phyloP scores from a whole-genome alignment of 2,113 vertebrate genomes.

The Corythaeola cristata region DNA sequence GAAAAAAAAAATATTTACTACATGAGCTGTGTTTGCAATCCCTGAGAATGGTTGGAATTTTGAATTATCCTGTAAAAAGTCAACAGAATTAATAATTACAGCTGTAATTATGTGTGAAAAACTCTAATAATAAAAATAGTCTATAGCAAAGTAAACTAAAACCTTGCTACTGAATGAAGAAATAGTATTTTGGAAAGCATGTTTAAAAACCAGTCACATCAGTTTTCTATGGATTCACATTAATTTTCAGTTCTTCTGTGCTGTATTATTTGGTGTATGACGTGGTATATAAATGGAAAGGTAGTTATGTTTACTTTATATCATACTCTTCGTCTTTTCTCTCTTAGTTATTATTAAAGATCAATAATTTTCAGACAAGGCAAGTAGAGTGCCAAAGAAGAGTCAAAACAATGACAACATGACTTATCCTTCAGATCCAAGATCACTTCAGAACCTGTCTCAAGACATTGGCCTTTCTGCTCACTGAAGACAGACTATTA shows the following conservation, averaged over 20 bases:
- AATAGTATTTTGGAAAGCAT: background rate
- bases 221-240: background rate
- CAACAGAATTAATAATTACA: slow-evolving; percentile 66
- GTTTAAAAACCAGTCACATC: background rate
- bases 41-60: slow-evolving; percentile 31
- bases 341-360: background rate
- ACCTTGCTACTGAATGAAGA: background rate
- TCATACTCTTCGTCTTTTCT: background rate
- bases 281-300: background rate
- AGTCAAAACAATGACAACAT: background rate
- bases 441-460: background rate
- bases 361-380: background rate
- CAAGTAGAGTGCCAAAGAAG: background rate
- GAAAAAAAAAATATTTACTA: background rate
- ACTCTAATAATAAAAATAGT: slow-evolving; percentile 15
- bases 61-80: slow-evolving; percentile 55
- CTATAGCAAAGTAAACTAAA: slow-evolving; percentile 18
- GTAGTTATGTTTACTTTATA: background rate
- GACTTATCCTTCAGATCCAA: background rate
- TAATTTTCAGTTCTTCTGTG: background rate
- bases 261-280: background rate
- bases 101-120: background rate
- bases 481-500: background rate
- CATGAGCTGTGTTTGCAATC: background rate
- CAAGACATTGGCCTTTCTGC: background rate